Conservation (phyloP, 1,140 invertebrate genomes). For the Drosophila sucinea region DNA sequence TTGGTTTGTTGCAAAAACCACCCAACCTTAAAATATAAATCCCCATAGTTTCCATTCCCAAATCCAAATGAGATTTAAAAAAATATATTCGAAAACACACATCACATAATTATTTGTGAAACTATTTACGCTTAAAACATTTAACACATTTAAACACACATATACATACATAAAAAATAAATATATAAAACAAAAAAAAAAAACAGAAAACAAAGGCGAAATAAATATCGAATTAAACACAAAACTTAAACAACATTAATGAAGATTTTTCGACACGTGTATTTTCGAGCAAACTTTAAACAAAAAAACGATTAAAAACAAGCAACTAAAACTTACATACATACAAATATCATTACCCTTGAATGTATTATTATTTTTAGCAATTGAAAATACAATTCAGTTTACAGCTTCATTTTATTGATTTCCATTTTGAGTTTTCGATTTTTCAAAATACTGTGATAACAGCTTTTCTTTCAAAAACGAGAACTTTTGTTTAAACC, state of each 20-base stretch:
- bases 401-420: conserved; percentile 8
- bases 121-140: conserved; percentile 68
- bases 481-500: background rate
- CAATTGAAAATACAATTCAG: background rate
- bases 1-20: conserved; percentile 66
- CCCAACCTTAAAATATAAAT: background rate
- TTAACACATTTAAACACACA: conserved; percentile 22
- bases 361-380: conserved; percentile 4
- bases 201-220: conserved; percentile 33
- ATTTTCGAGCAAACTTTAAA: conserved; percentile 74
- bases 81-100: conserved; percentile 35
- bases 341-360: background rate
- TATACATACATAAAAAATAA: conserved; percentile 9
- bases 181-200: conserved; percentile 18
- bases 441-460: conserved; percentile 72
- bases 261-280: conserved; percentile 69
- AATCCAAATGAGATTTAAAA: conserved; percentile 24
- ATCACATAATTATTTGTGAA: conserved; percentile 60
- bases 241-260: conserved; percentile 30
- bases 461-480: conserved; percentile 64
- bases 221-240: conserved; percentile 25
- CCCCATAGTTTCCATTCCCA: background rate
- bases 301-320: conserved; percentile 23
- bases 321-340: conserved; percentile 19
- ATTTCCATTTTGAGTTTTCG: conserved; percentile 7